Evolutionary conservation across 2,888 invertebrate species (phyloP).

Genomic region (Syrphus vitripennis): DNA sequence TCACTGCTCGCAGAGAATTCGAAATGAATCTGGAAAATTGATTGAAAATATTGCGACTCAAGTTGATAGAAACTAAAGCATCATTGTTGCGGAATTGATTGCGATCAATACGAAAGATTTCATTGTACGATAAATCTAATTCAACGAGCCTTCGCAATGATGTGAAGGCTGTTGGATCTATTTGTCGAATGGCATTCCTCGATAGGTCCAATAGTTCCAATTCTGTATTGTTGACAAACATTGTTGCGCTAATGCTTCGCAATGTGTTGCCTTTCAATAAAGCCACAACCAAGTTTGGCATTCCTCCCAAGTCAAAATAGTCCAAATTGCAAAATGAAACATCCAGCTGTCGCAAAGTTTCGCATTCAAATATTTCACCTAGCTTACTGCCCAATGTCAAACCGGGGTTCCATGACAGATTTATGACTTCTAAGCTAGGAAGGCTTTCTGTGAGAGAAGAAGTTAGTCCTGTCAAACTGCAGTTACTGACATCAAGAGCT

Average conservation of each 20-base stretch:
- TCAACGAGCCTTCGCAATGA: slow-evolving; percentile 83
- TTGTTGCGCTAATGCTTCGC: slow-evolving; percentile 82
- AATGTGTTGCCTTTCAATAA: slow-evolving; percentile 86
- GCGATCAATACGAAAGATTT: slow-evolving; percentile 84
- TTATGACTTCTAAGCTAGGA: slow-evolving; percentile 84
- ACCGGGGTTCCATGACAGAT: slow-evolving; percentile 85
- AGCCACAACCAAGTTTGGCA: slow-evolving; percentile 84
- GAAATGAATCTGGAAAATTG: slow-evolving; percentile 84
- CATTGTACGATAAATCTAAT: slow-evolving; percentile 88
- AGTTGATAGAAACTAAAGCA: slow-evolving; percentile 83
- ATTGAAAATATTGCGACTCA: slow-evolving; percentile 86
- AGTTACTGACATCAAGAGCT: slow-evolving; percentile 84
- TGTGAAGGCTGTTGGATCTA: slow-evolving; percentile 85
- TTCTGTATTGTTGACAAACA: slow-evolving; percentile 84
- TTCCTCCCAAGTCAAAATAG: slow-evolving; percentile 83
- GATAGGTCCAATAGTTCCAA: slow-evolving; percentile 86
- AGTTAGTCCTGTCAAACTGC: slow-evolving; percentile 82
- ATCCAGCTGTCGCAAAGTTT: slow-evolving; percentile 83
- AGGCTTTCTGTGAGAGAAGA: slow-evolving; percentile 83
- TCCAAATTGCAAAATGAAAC: slow-evolving; percentile 85
- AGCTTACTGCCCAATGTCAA: slow-evolving; percentile 79
- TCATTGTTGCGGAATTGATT: slow-evolving; percentile 84
- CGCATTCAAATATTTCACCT: slow-evolving; percentile 81
- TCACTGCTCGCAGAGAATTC: slow-evolving; percentile 83
- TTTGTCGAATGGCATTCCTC: slow-evolving; percentile 84